These are phyloP conservation scores for Idaea biselata DNA, from an alignment of 2,888 invertebrate genomes.

Conservation along the genomic window DNA sequence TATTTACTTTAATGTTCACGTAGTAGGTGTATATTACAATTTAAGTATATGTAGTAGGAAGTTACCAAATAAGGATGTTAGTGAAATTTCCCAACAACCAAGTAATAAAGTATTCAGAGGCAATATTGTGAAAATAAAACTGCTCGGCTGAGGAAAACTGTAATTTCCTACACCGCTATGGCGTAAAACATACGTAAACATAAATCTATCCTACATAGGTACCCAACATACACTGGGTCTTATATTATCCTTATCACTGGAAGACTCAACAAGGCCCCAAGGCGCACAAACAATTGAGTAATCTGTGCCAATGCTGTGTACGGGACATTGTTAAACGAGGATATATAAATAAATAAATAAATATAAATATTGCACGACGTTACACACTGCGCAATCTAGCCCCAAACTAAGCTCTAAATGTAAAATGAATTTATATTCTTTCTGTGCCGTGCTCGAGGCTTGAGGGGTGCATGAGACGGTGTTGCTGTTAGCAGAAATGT, in stretches of 20 bases:
- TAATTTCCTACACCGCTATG: constrained; percentile 18
- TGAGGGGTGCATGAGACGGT: too few species aligned
- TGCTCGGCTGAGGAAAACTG: constrained; percentile 10
- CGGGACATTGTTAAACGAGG: too few species aligned
- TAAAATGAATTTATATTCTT: too few species aligned
- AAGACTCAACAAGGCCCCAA: not conserved
- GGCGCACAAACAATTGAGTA: too few species aligned
- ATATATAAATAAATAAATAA: too few species aligned
- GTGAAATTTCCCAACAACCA: constrained; percentile 17
- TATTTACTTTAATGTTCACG: not conserved
- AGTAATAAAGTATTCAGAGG: constrained; percentile 3
- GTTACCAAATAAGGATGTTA: constrained; percentile 18
- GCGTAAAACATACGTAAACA: constrained; percentile 12
- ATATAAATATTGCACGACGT: too few species aligned
- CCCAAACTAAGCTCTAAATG: too few species aligned
- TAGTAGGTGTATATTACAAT: not conserved
- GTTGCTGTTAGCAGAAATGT: too few species aligned
- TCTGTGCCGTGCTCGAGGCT: too few species aligned
- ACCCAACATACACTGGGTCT: not conserved
- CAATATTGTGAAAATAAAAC: constrained; percentile 23
- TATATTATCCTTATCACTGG: not conserved
- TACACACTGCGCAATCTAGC: too few species aligned
- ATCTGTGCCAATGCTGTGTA: too few species aligned
- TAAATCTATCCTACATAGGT: not conserved
- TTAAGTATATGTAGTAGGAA: not conserved